A percentile compares a stretch with the other conserved stretches of the same genome.
Evolutionary conservation across 2,888 invertebrate species (phyloP).

Genomic region (Stenodema calcarata): DNA sequence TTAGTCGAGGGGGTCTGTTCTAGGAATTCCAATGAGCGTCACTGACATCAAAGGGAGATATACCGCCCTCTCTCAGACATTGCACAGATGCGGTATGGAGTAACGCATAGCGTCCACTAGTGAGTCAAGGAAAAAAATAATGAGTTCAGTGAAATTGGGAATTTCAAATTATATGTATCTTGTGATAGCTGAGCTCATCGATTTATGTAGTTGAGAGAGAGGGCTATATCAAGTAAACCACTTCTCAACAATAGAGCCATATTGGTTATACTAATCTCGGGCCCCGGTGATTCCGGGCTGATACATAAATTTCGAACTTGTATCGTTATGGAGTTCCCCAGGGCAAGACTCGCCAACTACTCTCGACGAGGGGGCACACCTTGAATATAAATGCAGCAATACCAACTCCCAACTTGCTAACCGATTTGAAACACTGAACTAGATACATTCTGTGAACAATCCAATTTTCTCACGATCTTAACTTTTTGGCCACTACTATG

Average conservation of each 20-base stretch:
- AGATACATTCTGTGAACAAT: neutral
- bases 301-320: constrained; percentile 32
- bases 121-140: too few species aligned
- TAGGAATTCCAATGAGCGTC: too few species aligned
- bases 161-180: too few species aligned
- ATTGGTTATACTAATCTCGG: constrained; percentile 29
- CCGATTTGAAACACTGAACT: constrained; percentile 22
- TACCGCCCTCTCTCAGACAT: too few species aligned
- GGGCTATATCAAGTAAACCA: neutral
- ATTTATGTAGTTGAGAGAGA: neutral
- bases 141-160: too few species aligned
- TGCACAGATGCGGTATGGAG: too few species aligned
- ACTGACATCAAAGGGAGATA: too few species aligned
- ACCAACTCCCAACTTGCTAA: neutral
- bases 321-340: constrained; percentile 26
- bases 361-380: neutral
- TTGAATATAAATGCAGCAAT: constrained; percentile 26
- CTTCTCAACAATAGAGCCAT: neutral
- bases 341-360: constrained; percentile 20
- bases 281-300: constrained; percentile 22
- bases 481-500: neutral
- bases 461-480: neutral
- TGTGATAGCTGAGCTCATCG: neutral
- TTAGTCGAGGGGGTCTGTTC: too few species aligned
- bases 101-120: too few species aligned